Conservation (phyloP, 2,113 vertebrate genomes). For the Cinclus cinclus region DNA sequence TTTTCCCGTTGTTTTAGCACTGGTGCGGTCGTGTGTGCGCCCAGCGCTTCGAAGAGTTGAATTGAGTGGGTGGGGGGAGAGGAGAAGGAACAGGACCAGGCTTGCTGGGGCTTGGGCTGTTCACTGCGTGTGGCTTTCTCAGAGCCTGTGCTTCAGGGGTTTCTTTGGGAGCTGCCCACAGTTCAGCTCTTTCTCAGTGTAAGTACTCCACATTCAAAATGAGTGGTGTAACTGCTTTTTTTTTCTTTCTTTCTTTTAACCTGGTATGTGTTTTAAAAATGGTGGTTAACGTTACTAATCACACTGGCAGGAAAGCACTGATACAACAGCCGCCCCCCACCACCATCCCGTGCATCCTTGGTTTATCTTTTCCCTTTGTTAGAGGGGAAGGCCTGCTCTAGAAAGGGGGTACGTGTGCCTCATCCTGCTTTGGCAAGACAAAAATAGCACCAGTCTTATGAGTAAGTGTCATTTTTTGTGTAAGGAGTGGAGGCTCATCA, state of each 20-base stretch:
- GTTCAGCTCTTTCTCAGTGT: rapidly evolving
- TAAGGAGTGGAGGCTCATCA: neutral
- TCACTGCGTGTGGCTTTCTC: neutral
- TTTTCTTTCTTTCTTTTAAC: neutral
- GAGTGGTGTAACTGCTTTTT: neutral
- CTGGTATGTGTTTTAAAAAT: neutral
- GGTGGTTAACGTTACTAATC: neutral
- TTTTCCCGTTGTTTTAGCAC: neutral
- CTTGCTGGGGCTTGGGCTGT: neutral
- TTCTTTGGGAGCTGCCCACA: neutral
- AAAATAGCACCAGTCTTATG: neutral
- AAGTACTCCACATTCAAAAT: rapidly evolving
- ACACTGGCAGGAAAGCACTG: neutral
- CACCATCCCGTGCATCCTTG: neutral
- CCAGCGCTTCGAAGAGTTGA: neutral
- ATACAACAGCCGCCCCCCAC: rapidly evolving
- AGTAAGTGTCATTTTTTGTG: neutral
- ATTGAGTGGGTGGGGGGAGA: neutral
- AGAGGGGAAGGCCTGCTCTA: neutral
- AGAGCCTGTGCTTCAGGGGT: neutral
- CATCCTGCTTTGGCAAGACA: neutral
- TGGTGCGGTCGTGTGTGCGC: rapidly evolving
- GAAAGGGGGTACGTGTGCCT: neutral
- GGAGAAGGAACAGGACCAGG: too few species aligned
- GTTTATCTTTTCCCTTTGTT: neutral